phyloP scores from a whole-genome alignment of 2,888 invertebrate genomes.

The Serripes groenlandicus region DNA sequence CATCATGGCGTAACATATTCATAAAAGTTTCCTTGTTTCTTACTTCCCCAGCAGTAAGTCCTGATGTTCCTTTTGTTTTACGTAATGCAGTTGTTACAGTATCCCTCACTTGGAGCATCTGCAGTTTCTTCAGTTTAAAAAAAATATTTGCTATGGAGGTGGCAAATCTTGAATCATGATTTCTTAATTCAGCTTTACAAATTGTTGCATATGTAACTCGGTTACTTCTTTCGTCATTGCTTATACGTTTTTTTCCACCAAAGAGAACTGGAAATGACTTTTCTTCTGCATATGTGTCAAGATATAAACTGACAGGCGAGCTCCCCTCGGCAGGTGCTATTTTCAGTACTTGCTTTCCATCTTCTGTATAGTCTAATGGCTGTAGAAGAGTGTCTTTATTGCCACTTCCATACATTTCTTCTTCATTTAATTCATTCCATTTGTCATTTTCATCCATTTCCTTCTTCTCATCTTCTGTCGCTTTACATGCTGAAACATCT shows the following conservation, averaged over 20 bases:
- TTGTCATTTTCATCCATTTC: too few species aligned
- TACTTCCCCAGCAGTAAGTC: conserved; percentile 23
- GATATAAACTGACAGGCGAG: neutral
- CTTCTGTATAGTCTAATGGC: too few species aligned
- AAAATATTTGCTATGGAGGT: conserved; percentile 9
- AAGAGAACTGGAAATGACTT: conserved; percentile 53
- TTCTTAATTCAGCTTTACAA: conserved; percentile 23
- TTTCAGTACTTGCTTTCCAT: conserved; percentile 3
- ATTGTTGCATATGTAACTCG: conserved; percentile 20
- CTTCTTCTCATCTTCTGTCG: too few species aligned
- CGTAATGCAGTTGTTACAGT: conserved; percentile 29
- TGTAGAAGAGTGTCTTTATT: too few species aligned
- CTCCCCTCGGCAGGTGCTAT: neutral
- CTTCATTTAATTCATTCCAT: too few species aligned
- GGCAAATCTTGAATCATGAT: neutral
- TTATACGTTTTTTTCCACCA: conserved; percentile 51
- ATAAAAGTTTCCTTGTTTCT: neutral
- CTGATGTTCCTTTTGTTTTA: conserved; percentile 28
- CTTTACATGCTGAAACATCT: too few species aligned
- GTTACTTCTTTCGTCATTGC: conserved; percentile 13
- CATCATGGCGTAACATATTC: neutral
- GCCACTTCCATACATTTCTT: too few species aligned
- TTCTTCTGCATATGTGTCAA: conserved; percentile 5
- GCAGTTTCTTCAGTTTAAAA: conserved; percentile 6
- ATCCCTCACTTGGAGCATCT: conserved; percentile 43